phyloP scores from a whole-genome alignment of 1,140 invertebrate genomes.

The Apis florea region DNA sequence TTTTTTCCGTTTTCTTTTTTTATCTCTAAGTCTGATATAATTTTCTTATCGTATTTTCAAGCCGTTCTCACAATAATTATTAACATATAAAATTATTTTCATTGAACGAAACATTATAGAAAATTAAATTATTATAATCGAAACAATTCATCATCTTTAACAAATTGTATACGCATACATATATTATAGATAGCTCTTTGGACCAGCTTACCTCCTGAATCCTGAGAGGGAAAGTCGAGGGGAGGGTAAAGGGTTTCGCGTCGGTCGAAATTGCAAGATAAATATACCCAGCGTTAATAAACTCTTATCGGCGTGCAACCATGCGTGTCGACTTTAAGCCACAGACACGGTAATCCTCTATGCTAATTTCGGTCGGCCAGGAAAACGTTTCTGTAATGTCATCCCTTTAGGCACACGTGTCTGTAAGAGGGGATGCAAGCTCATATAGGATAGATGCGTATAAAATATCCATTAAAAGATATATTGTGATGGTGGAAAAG shows the following conservation, averaged over 20 bases:
- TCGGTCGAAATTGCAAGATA: constrained; percentile 57
- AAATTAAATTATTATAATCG: neutral
- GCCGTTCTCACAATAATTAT: neutral
- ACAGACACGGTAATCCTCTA: constrained; percentile 72
- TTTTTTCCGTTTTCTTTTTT: neutral
- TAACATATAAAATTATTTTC: neutral
- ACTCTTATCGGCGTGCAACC: constrained; percentile 75
- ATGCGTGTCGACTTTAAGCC: constrained; percentile 75
- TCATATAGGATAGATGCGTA: neutral
- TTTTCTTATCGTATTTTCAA: too few relatives aligned
- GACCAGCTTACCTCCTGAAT: neutral
- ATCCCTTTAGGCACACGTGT: constrained; percentile 29
- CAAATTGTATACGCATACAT: neutral
- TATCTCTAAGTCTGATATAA: too few relatives aligned
- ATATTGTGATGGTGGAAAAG: neutral
- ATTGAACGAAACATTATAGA: too few relatives aligned
- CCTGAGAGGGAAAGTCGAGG: neutral
- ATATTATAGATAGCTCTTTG: too few relatives aligned
- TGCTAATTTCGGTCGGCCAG: constrained; percentile 69
- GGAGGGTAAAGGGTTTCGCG: neutral
- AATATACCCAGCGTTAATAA: constrained; percentile 73
- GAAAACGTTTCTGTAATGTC: constrained; percentile 50
- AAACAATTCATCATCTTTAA: neutral
- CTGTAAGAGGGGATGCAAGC: neutral
- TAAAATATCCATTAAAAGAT: neutral